Percentiles rank a stretch among this genome's conserved stretches.
phyloP scores from a whole-genome alignment of 2,888 invertebrate genomes.

The Leptinotarsa peninsularis region DNA sequence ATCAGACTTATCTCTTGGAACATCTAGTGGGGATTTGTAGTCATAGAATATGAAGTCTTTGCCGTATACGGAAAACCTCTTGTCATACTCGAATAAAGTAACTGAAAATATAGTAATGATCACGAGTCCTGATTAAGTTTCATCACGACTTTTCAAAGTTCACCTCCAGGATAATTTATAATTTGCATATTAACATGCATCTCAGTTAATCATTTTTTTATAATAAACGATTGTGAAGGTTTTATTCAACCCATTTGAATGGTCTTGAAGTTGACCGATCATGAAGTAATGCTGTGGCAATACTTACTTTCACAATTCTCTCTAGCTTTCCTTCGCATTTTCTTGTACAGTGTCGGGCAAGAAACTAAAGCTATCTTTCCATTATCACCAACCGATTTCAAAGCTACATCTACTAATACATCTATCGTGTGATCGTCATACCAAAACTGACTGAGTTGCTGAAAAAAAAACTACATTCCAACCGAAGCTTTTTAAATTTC shows the following conservation, averaged over 20 bases:
- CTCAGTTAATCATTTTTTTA: no score
- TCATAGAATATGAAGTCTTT: conserved; percentile 88
- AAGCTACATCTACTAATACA: conserved; percentile 76
- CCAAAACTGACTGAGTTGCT: conserved; percentile 99
- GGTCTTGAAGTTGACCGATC: no score
- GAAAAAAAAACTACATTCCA: conserved; percentile 50
- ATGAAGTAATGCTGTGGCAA: no score
- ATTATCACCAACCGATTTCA: conserved; percentile 68
- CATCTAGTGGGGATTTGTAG: conserved; percentile 81
- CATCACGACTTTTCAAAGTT: no score
- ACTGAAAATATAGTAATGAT: conserved; percentile 47
- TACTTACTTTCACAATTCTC: conserved; percentile 51
- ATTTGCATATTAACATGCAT: no score
- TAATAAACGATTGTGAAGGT: no score
- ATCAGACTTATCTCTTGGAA: conserved; percentile 72
- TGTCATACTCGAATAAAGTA: conserved; percentile 80
- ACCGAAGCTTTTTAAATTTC: background rate
- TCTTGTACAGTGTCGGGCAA: conserved; percentile 86
- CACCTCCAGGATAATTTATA: no score
- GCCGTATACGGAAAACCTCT: conserved; percentile 82
- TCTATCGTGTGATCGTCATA: conserved; percentile 86
- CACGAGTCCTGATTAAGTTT: no score
- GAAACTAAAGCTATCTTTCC: conserved; percentile 86
- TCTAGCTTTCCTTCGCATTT: conserved; percentile 69
- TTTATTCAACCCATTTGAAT: no score